Base-by-base conservation (phyloP, 2,113 vertebrate genomes). In the Clarias magur region DNA sequence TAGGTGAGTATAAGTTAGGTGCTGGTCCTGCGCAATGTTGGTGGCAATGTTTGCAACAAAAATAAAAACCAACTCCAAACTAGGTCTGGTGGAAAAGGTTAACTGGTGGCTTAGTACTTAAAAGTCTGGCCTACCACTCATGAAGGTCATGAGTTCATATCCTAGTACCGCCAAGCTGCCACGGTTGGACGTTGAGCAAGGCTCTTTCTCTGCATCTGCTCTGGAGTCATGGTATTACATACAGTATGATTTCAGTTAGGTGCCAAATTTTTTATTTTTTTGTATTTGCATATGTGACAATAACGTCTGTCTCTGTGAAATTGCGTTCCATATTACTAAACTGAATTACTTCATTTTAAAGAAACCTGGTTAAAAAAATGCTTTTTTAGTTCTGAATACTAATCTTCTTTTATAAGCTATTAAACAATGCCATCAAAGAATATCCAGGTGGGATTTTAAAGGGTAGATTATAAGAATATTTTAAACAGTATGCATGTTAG, bases 81-180 rank as follows among this genome's bases (percentile, higher is more conserved):
- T 67, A 67, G 23, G 8, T 5, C 25, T 68, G n/a, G 48, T 48
- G 48, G 48, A 48, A 48, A 48, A 48, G 48, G 48, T 7, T 7
- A 48, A 76, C 19, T 53, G 4, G 42, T 48, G 42, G 9, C 73
- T 53, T 12, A 54, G n/a, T 78, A 27, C n/a, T 30, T 57, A 17
- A 79, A 79, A 79, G 57, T 57, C 76, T 56, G 76, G 53, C 56
- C 76, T 79, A 56, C 53, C 56, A 3, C 3, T 48, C 25, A 56
- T 56, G 8, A 79, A 53, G 76, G 53, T 79, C 76, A 79, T 17
- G 76, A 56, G 53, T 54, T 79, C 48, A 56, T n/a, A 56, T 79
- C 6, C 42, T 13, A 54, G 73, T 21, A 54, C 21, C 1, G 23
- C 42, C n/a, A 57, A 57, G 76, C 76, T 79, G 25, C 12, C 25